phyloP scores from a whole-genome alignment of 2,888 invertebrate species.

The Polyommatus icarus region DNA sequence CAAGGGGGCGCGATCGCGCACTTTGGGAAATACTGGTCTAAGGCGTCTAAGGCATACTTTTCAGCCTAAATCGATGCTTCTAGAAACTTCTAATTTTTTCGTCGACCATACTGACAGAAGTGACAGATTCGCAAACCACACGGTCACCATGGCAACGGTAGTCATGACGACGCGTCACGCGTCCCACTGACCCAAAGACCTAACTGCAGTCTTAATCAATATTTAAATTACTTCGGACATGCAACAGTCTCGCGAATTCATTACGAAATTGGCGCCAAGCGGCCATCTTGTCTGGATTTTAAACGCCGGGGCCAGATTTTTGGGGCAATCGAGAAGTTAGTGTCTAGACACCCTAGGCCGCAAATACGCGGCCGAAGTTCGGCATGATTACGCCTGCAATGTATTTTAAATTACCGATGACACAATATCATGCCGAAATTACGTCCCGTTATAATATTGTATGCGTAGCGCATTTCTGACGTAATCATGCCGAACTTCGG shows the following conservation, averaged over 20 bases:
- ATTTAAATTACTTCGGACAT: conserved; percentile 17
- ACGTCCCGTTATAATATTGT: no score
- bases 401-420: no score
- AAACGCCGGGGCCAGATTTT: neutral
- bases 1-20: no score
- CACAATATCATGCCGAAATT: no score
- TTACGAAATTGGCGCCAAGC: conserved; percentile 19
- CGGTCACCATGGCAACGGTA: conserved; percentile 1
- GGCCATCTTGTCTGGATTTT: conserved; percentile 3
- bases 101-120: neutral
- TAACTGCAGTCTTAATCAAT: conserved; percentile 17
- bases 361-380: no score
- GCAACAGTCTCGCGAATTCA: conserved; percentile 15
- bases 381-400: no score
- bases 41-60: no score
- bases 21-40: no score
- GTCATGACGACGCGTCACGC: neutral
- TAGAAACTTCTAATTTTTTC: neutral
- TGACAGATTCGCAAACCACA: neutral
- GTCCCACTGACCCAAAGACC: conserved; percentile 8
- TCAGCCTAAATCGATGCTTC: neutral
- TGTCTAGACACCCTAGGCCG: neutral
- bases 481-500: no score
- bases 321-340: neutral
- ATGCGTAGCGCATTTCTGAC: no score